Evolutionary conservation across 2,113 vertebrate genomes (phyloP).

Genomic region (human (Homo sapiens)): GRCh38 chr1:31992501-31993000

Average conservation of each 20-base stretch:
- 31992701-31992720: conserved; percentile 1
- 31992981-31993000: background rate
- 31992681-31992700: background rate
- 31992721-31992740: background rate
- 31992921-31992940: background rate
- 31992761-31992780: conserved; percentile 14
- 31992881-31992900: conserved; percentile 43
- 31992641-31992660: background rate
- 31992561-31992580: background rate
- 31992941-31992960: conserved; percentile 3
- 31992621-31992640: background rate
- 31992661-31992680: background rate
- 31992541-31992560: too few species aligned
- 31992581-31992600: background rate
- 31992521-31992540: too few species aligned
- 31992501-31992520: too few species aligned
- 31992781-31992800: background rate
- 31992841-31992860: conserved; percentile 13
- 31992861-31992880: conserved; percentile 36
- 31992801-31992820: background rate
- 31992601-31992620: background rate
- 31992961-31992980: conserved; percentile 38
- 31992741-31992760: background rate
- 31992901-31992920: conserved; percentile 7
- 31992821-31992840: background rate